A percentile compares a stretch with the other conserved stretches of the same genome.
phyloP scores from a whole-genome alignment of 2,113 vertebrate genomes.

The Malurus elegans region DNA sequence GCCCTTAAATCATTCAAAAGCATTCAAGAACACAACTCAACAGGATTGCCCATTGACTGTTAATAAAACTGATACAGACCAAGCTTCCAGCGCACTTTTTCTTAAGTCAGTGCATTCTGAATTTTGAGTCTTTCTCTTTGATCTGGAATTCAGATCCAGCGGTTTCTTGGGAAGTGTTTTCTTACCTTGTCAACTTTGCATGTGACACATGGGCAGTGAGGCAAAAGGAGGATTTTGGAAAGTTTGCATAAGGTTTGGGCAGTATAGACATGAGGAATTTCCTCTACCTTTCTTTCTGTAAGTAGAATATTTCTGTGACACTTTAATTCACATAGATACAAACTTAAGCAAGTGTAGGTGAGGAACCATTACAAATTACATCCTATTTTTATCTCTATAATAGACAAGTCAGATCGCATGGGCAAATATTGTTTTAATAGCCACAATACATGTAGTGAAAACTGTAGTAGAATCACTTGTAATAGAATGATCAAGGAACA shows the following conservation, averaged over 20 bases:
- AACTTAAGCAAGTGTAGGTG: background rate
- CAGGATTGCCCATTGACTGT: background rate
- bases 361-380: background rate
- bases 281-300: background rate
- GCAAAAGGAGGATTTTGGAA: background rate
- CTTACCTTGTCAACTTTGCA: background rate
- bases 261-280: background rate
- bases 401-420: background rate
- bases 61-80: background rate
- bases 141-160: background rate
- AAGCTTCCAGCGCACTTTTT: background rate
- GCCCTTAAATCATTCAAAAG: background rate
- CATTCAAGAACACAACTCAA: background rate
- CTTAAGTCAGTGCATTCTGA: background rate
- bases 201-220: rapidly evolving
- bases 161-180: background rate
- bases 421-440: background rate
- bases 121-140: background rate
- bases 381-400: background rate
- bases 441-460: background rate
- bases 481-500: background rate
- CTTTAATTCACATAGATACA: background rate
- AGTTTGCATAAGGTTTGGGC: background rate
- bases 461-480: background rate
- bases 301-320: background rate